phyloP scores from a whole-genome alignment of 53 echinoderm and acorn worm genomes.

The Antedon mediterranea region DNA sequence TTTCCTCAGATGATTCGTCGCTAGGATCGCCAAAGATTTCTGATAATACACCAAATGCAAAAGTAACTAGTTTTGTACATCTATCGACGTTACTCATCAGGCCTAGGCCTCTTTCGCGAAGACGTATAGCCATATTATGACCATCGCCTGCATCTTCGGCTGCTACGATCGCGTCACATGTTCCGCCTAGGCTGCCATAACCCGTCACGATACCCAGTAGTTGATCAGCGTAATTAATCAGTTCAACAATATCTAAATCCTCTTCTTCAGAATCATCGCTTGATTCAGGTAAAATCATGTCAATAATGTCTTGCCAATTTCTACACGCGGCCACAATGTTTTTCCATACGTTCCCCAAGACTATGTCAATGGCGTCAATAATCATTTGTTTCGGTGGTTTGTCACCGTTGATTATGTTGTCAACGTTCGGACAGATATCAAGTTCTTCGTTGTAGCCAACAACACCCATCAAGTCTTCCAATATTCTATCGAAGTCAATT shows the following conservation, averaged over 20 bases:
- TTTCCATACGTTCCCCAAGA: constrained; percentile 13
- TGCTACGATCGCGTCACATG: constrained; percentile 29
- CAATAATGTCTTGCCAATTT: constrained; percentile 3
- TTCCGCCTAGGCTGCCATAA: constrained; percentile 27
- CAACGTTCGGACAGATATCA: constrained; percentile 1
- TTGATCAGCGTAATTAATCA: constrained; percentile 14
- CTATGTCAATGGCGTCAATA: constrained; percentile 12
- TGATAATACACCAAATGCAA: neutral
- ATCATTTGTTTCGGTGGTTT: constrained; percentile 15
- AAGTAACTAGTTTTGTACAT: constrained; percentile 24
- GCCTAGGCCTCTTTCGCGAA: constrained; percentile 14
- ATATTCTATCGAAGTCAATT: constrained; percentile 13
- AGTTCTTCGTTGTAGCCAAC: neutral
- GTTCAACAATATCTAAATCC: neutral
- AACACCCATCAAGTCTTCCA: neutral
- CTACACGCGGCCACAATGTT: constrained; percentile 1
- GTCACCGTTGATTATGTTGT: constrained; percentile 1
- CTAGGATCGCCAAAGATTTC: neutral
- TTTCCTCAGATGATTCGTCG: neutral
- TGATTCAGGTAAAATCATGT: constrained; percentile 5
- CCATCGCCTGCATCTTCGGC: constrained; percentile 11
- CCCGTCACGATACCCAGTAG: constrained; percentile 38
- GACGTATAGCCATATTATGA: neutral
- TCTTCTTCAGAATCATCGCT: neutral
- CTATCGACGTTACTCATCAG: constrained; percentile 28